Base-by-base conservation (phyloP, 2,797 vertebrate species). In the Varecia variegata region DNA sequence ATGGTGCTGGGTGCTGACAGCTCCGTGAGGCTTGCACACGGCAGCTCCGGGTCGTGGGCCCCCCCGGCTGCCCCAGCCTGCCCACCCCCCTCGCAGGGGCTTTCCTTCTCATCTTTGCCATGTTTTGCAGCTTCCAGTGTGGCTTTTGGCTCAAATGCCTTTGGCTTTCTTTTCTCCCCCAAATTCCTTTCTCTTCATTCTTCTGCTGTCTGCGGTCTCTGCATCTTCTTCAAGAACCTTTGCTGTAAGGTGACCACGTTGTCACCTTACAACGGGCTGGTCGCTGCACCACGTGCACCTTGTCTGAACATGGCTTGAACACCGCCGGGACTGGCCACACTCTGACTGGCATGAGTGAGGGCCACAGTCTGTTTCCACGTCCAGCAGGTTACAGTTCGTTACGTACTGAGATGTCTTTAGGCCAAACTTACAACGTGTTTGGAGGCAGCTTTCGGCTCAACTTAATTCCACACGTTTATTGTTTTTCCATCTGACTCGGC, bases 1-100 rank as follows among this genome's bases (percentile, higher is more conserved):
- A 6, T 30, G 67, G 86, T n/a, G 4, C 30, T 0, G 0, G 68
- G 20, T 23, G 25, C 9, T 6, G 0, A 7, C 35, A 13, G 58
- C 20, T 60, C 18, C 7, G 32, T 18, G 62, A n/a, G 32, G 62
- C 62, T 65, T 17, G 32, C 62, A n/a, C 32, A 18, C 7, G 1
- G 32, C 15, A 18, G 62, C 62, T 65, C 62, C 7, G 32, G 32
- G 32, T 17, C 32, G 3, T 14, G 1, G 5, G 10, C 15, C 17
- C 27, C 17, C 27, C 17, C 0, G 2, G 11, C 43, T 15, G 25
- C 58, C 35, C 30, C 11, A 3, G 47, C 45, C 7, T 1, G 3
- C 35, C 71, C 13, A 11, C 13, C 1, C 1, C 6, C 27, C 65
- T 50, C 27, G 0, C 0, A 27, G 6, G 38, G 0, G 23, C 2